phyloP scores from a whole-genome alignment of 2,888 invertebrate genomes.

The Sympetrum striolatum region DNA sequence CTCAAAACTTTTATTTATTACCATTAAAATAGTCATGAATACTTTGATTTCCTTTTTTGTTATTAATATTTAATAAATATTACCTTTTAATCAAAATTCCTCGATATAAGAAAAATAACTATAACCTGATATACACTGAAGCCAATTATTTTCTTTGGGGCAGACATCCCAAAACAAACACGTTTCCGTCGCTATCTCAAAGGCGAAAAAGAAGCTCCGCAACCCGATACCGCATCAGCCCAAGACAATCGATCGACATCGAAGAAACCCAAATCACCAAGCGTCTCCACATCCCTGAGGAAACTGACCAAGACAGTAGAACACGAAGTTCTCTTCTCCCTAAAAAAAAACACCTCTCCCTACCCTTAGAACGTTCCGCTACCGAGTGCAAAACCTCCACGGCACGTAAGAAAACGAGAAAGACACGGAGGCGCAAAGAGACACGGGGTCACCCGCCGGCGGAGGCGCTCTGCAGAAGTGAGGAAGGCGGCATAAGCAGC shows the following conservation, averaged over 20 bases:
- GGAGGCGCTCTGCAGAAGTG: not conserved
- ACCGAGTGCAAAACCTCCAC: not conserved
- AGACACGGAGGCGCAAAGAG: not conserved
- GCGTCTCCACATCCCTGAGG: not conserved
- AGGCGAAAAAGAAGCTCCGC: not conserved
- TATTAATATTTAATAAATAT: too few relatives aligned
- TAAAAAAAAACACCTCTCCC: not conserved
- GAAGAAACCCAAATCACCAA: not conserved
- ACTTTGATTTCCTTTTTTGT: too few relatives aligned
- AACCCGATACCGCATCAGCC: not conserved
- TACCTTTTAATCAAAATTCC: too few relatives aligned
- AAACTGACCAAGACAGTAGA: not conserved
- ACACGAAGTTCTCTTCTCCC: too few relatives aligned
- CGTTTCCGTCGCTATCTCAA: too few relatives aligned
- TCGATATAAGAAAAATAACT: too few relatives aligned
- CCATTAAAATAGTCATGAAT: too few relatives aligned
- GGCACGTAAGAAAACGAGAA: not conserved
- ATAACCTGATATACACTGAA: too few relatives aligned
- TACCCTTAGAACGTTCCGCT: not conserved
- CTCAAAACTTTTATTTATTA: too few relatives aligned
- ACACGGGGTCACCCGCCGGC: not conserved
- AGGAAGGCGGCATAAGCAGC: not conserved
- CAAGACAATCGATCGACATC: not conserved
- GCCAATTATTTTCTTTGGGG: too few relatives aligned
- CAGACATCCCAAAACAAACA: too few relatives aligned